phyloP scores from a whole-genome alignment of 1,140 invertebrate species.

The Calycopis cecrops region DNA sequence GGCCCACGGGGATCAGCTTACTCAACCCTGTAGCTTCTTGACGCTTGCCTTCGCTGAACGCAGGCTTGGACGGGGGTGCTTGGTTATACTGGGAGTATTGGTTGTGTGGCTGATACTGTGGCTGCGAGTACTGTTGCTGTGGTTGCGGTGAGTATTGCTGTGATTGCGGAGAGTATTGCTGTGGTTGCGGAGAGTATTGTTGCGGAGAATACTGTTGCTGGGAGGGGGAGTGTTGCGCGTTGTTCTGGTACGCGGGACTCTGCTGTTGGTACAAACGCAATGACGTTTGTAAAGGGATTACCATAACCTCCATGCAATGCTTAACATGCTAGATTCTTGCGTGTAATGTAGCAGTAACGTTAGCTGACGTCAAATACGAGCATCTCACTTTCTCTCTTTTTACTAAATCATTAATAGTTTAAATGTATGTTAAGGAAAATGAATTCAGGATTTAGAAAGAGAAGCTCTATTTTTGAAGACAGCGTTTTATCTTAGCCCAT shows the following conservation, averaged over 20 bases:
- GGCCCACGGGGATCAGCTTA: conserved; percentile 63
- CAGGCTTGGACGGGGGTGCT: conserved; percentile 58
- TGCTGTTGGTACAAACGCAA: conserved; percentile 50
- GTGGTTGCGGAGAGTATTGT: conserved; percentile 51
- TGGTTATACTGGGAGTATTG: conserved; percentile 47
- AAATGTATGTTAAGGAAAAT: no score
- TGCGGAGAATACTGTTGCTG: conserved; percentile 58
- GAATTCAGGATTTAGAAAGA: no score
- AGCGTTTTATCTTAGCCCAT: no score
- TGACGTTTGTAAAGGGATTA: not conserved
- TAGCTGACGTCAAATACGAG: no score
- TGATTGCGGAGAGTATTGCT: conserved; percentile 54
- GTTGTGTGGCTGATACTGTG: conserved; percentile 31
- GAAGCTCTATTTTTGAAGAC: no score
- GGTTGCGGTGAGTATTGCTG: conserved; percentile 50
- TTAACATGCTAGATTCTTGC: no score
- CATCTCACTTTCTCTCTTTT: no score
- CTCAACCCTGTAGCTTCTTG: conserved; percentile 53
- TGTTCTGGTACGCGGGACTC: conserved; percentile 62
- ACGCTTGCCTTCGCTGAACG: conserved; percentile 49
- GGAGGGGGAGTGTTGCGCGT: conserved; percentile 67
- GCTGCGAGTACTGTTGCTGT: conserved; percentile 49
- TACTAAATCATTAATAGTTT: no score
- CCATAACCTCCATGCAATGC: not conserved
- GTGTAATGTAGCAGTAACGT: no score